A percentile compares a stretch with the other conserved stretches of the same genome.
These are phyloP conservation scores for Mesocricetus auratus DNA, from an alignment of 2,113 vertebrate genomes.

Conservation along the genomic window DNA sequence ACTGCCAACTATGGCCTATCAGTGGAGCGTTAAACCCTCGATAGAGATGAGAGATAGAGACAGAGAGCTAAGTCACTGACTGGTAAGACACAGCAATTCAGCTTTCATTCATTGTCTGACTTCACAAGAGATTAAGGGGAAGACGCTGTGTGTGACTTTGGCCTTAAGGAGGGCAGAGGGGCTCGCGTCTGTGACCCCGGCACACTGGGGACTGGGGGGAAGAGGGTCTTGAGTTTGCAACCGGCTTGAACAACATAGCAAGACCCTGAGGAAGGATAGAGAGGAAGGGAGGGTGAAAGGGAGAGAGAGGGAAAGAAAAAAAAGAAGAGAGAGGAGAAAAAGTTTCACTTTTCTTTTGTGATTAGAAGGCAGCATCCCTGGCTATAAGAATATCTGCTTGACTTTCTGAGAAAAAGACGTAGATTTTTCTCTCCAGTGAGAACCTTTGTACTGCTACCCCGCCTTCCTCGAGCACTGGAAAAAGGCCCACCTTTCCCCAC, in stretches of 20 bases:
- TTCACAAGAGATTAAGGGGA: background rate
- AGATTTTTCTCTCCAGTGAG: constrained; percentile 1
- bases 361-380: background rate
- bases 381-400: constrained; percentile 32
- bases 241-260: background rate
- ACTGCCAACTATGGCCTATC: background rate
- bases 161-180: background rate
- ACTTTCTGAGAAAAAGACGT: constrained; percentile 29
- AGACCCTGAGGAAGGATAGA: background rate
- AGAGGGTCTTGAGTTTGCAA: background rate
- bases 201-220: too few relatives aligned
- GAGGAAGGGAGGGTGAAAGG: rapidly evolving
- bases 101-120: constrained; percentile 24
- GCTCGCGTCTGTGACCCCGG: background rate
- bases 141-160: background rate
- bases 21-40: background rate
- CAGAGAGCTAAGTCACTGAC: background rate
- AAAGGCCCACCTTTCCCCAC: background rate
- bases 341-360: constrained; percentile 30
- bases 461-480: background rate
- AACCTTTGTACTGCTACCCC: background rate
- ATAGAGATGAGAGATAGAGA: background rate
- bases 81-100: background rate
- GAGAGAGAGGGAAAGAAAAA: rapidly evolving
- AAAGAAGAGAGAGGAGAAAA: too few relatives aligned